phyloP scores from a whole-genome alignment of 92 coral and sea anemone species.

The Ricordea florida region DNA sequence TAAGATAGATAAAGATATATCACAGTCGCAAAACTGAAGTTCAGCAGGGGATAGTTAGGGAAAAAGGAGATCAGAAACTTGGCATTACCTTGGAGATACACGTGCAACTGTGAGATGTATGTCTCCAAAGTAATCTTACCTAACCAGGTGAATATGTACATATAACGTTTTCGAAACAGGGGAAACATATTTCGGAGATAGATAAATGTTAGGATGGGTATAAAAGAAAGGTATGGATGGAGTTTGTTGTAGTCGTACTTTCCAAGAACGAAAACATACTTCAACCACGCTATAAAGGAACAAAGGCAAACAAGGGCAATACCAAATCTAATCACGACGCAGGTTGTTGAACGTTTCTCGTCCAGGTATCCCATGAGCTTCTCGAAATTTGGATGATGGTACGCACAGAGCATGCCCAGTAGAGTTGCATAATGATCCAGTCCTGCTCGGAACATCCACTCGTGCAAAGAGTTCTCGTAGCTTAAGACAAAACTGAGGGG shows the following conservation, averaged over 20 bases:
- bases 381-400: conserved; percentile 74
- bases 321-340: conserved; percentile 31
- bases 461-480: conserved; percentile 76
- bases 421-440: conserved; percentile 83
- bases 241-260: conserved; percentile 74
- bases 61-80: conserved; percentile 64
- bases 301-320: conserved; percentile 39
- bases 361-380: conserved; percentile 41
- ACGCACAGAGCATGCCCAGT: conserved; percentile 83
- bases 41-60: conserved; percentile 74
- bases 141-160: conserved; percentile 74
- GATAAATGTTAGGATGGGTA: conserved; percentile 74
- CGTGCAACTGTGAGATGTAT: conserved; percentile 80
- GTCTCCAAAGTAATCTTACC: conserved; percentile 86
- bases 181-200: conserved; percentile 76
- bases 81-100: conserved; percentile 82
- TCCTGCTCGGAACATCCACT: conserved; percentile 93
- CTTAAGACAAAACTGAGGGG: conserved; percentile 60
- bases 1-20: conserved; percentile 72
- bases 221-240: conserved; percentile 76
- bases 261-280: conserved; percentile 58
- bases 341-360: conserved; percentile 13
- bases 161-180: conserved; percentile 47
- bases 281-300: conserved; percentile 50
- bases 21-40: conserved; percentile 65